phyloP scores from a whole-genome alignment of 2,888 invertebrate genomes.

The Leptinotarsa haldemani region DNA sequence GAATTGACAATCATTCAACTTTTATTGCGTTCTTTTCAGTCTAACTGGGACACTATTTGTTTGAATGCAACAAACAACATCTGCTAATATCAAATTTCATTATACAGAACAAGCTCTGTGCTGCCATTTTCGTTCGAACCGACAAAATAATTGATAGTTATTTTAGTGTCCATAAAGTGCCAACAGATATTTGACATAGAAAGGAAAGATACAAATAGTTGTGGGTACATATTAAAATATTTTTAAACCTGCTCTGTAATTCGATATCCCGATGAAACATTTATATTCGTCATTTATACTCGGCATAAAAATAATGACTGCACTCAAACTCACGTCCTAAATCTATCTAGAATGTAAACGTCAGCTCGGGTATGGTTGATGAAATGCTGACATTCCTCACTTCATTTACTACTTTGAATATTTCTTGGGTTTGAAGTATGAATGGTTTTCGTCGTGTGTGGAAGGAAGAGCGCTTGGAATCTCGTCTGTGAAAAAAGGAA shows the following conservation, averaged over 20 bases:
- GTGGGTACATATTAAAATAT: conserved; percentile 33
- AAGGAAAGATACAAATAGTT: conserved; percentile 31
- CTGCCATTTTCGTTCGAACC: conserved; percentile 31
- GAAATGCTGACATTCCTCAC: conserved; percentile 28
- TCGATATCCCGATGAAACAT: conserved; percentile 27
- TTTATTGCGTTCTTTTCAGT: not conserved
- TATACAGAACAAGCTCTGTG: not conserved
- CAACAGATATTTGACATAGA: conserved; percentile 38
- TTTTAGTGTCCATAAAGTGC: conserved; percentile 41
- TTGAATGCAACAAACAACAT: conserved; percentile 2
- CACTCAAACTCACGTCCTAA: conserved; percentile 30
- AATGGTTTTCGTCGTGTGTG: not conserved
- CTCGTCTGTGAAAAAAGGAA: no score
- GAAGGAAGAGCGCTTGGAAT: not conserved
- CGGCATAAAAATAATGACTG: conserved; percentile 31
- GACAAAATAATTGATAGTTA: conserved; percentile 39
- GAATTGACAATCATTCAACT: not conserved
- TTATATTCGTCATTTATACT: conserved; percentile 31
- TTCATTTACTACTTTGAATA: conserved; percentile 10
- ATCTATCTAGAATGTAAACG: conserved; percentile 33
- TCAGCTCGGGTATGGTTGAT: conserved; percentile 33
- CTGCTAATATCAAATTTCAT: conserved; percentile 19
- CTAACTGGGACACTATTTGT: not conserved
- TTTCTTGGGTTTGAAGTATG: not conserved
- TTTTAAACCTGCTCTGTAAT: conserved; percentile 25